Base-by-base conservation (phyloP, 2,113 vertebrate genomes). In the Anolis sagrei region DNA sequence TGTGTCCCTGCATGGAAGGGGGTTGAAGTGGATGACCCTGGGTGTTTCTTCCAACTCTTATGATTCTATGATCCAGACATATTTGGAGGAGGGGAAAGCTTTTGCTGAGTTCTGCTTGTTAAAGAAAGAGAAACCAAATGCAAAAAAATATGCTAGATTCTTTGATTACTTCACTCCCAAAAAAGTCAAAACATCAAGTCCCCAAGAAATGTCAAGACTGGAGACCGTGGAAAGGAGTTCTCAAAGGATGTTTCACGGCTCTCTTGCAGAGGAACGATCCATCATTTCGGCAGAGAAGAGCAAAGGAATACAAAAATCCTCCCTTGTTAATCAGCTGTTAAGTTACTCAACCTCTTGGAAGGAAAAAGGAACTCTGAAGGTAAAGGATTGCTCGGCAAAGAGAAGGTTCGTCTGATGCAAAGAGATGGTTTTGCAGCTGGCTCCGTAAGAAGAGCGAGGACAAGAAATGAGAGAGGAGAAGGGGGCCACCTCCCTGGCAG, bases 111-210 rank as follows among this genome's bases (percentile, higher is more conserved):
- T 27, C 36, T 54, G 85, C 39, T 6, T 66, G n/a, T 51, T 5
- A 76, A 2, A 0, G 1, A 64, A 10, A 58, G 32, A 0, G 0
- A 89, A 84, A 0, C 0, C 61, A 1, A 86, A 14, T 3, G 11
- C 48, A 13, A 19, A 3, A 88, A 68, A 58, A 34, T n/a, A n/a
- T 0, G 21, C 34, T 29, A 5, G 74, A n/a, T 34, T 32, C 23
- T 8, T 49, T 5, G 29, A 49, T 2, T 36, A 25, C 29, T 14
- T n/a, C 69, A 51, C n/a, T n/a, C 39, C 39, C 21, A 13, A 19
- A 21, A 80, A 27, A 23, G 11, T 29, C 25, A 29, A 25, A 5
- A 25, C 64, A 25, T 1, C 10, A 39, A 80, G 16, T 49, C 64
- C 32, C 48, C 39, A 51, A 76, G 21, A 21, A 70, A 70, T 7